phyloP scores from a whole-genome alignment of 1,140 invertebrate species.

The Chironomus striatipennis region DNA sequence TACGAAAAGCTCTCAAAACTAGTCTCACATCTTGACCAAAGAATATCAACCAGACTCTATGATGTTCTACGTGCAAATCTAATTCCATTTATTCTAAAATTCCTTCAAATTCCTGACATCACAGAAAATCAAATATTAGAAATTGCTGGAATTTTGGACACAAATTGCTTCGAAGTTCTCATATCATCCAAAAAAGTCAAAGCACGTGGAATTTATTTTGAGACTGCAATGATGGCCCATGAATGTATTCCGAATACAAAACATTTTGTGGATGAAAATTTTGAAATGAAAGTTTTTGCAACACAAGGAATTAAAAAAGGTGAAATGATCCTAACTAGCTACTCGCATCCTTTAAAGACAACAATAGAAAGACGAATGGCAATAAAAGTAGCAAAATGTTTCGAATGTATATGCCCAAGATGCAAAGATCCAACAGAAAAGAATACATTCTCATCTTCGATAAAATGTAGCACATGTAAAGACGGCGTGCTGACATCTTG shows the following conservation, averaged over 20 bases:
- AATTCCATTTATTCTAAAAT: constrained; percentile 49
- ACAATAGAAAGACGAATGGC: constrained; percentile 53
- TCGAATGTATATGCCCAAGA: constrained; percentile 51
- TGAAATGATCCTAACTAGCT: constrained; percentile 52
- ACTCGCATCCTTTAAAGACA: constrained; percentile 56
- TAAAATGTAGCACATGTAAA: constrained; percentile 51
- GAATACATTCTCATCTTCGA: constrained; percentile 51
- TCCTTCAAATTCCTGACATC: constrained; percentile 44
- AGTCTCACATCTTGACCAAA: constrained; percentile 51
- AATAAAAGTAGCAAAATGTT: constrained; percentile 53
- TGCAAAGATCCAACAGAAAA: constrained; percentile 56
- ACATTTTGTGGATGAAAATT: constrained; percentile 49
- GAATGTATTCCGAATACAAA: constrained; percentile 55
- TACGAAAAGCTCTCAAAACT: constrained; percentile 48
- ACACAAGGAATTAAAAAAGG: constrained; percentile 54
- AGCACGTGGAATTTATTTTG: constrained; percentile 51
- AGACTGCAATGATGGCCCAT: constrained; percentile 53
- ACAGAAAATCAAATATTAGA: constrained; percentile 51
- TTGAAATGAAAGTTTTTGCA: constrained; percentile 46
- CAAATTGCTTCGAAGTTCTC: constrained; percentile 54
- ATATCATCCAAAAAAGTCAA: constrained; percentile 40
- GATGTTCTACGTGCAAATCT: constrained; percentile 49
- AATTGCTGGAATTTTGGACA: constrained; percentile 56
- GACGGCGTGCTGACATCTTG: constrained; percentile 43
- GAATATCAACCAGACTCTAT: constrained; percentile 49